phyloP scores from a whole-genome alignment of 2,888 invertebrate genomes.

The Stenurella melanura region DNA sequence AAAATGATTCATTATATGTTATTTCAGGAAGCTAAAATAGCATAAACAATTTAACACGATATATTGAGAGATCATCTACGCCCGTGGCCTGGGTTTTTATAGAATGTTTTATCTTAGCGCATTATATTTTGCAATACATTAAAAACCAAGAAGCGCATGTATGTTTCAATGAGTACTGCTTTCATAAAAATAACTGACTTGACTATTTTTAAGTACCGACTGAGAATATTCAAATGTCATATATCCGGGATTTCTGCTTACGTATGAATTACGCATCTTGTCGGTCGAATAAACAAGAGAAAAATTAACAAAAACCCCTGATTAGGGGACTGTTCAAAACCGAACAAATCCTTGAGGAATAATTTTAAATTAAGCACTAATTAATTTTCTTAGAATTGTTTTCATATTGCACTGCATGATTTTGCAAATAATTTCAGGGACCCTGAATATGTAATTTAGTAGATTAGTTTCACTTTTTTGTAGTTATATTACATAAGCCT shows the following conservation, averaged over 20 bases:
- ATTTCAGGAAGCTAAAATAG: too few species aligned
- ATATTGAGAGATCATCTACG: too few species aligned
- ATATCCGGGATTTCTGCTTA: not conserved
- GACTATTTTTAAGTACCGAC: too few species aligned
- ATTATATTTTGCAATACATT: too few species aligned
- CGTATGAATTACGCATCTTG: not conserved
- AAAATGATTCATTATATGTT: too few species aligned
- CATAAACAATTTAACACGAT: too few species aligned
- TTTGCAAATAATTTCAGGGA: conserved; percentile 14
- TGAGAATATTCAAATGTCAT: not conserved
- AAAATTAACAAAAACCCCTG: conserved; percentile 16
- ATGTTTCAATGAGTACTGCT: too few species aligned
- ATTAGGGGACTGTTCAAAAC: conserved; percentile 19
- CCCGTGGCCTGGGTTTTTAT: too few species aligned
- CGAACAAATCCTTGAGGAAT: conserved; percentile 37
- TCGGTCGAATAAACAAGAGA: not conserved
- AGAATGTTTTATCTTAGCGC: too few species aligned
- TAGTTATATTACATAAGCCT: not conserved
- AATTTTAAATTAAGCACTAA: conserved; percentile 9
- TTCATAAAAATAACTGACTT: too few species aligned
- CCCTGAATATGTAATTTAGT: conserved; percentile 26
- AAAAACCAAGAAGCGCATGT: too few species aligned
- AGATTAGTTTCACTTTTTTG: conserved; percentile 33
- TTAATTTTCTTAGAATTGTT: conserved; percentile 37
- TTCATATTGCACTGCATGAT: conserved; percentile 28